Evolutionary conservation across 2,797 vertebrate species (phyloP), one percentile per base, ranked within the genome.

Genomic region (Alfaro cultratus): DNA sequence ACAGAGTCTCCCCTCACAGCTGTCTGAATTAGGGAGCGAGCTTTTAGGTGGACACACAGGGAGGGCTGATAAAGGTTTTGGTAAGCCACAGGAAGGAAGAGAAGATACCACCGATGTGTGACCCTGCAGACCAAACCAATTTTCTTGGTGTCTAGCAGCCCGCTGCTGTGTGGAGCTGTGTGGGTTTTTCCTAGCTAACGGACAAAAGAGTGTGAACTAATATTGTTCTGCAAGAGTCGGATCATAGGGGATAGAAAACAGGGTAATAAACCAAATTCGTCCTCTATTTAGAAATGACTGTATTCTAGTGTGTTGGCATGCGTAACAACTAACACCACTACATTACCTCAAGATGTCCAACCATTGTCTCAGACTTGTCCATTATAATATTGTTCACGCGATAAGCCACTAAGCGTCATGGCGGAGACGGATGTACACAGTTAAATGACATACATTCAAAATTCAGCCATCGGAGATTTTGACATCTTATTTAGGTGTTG

Each of bases 61-160:
- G 21, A 77, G 43, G 1, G 2, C 83, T 77, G 79, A 86, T 88
- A 85, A 79, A 86, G 49, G 78, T 74, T 89, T 88, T 82, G 31
- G 76, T 75, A 73, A 85, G 64, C 81, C 75, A 82, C 53, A 55
- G 80, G 83, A 88, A 89, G 86, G 80, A 29, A 74, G 70, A 45
- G 73, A 90, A 82, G 89, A 77, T 80, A 86, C 80, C 80, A 75
- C 64, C 77, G 67, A 88, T 71, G 82, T 86, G 91, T 88, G 87
- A 92, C 88, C 89, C 84, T 74, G 77, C 83, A 83, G 89, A 87
- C 89, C 86, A 92, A 94, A 92, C 91, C 92, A 92, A 93, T 93
- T 93, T 92, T 86, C 88, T 46, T 78, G 87, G 73, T 87, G 88
- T 93, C 91, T 90, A 77, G 72, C 45, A 75, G 82, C 78, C 74